Percentiles rank a stretch among this genome's conserved stretches.
Conservation (phyloP, 2,888 invertebrate species). For the Drosophila setosimentum region DNA sequence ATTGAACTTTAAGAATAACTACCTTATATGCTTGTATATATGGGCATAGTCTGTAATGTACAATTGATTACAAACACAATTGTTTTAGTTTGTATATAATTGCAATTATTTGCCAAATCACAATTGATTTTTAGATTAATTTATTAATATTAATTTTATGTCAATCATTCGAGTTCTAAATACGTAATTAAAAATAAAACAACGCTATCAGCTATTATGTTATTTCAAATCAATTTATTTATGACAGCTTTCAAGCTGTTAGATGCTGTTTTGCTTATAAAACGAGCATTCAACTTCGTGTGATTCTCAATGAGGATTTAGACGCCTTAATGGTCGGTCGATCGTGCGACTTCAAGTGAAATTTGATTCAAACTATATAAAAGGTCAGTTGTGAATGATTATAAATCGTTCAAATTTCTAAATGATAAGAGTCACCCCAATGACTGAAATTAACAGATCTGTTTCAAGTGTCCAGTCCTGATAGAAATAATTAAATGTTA, state of each 20-base stretch:
- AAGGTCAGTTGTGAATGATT: neutral
- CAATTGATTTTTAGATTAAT: neutral
- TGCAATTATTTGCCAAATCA: neutral
- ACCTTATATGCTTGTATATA: neutral
- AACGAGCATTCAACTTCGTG: neutral
- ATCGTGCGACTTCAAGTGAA: neutral
- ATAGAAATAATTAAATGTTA: neutral
- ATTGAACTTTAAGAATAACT: neutral
- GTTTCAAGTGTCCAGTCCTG: neutral
- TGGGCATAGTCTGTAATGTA: neutral
- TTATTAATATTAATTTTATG: neutral
- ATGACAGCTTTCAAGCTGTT: neutral
- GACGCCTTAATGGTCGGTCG: neutral
- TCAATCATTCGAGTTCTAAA: neutral
- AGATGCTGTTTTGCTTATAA: neutral
- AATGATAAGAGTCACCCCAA: neutral
- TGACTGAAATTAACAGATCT: neutral
- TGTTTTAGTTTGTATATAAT: neutral
- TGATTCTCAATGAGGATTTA: neutral
- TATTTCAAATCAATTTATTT: neutral
- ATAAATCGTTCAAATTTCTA: neutral
- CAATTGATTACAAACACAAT: neutral
- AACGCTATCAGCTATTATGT: neutral
- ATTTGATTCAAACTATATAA: neutral
- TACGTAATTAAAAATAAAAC: neutral